Evolutionary conservation across 92 coral and sea anemone genomes (phyloP).

Genomic region (Siderastrea radians): DNA sequence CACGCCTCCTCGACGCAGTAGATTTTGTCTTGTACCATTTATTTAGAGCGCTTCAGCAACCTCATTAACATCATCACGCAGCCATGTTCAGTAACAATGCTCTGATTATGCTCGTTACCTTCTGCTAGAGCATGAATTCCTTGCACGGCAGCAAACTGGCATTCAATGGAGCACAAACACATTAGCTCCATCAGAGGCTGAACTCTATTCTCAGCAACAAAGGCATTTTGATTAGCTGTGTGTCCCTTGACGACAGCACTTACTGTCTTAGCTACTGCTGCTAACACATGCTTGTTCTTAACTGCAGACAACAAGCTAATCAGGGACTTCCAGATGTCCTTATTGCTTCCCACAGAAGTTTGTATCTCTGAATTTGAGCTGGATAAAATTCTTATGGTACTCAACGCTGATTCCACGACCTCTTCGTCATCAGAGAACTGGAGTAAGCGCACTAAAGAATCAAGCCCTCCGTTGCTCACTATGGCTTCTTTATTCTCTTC

Average conservation of each 20-base stretch:
- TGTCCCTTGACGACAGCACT: constrained; percentile 80
- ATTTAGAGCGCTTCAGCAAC: constrained; percentile 83
- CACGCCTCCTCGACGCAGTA: too few species aligned
- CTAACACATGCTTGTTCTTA: constrained; percentile 89
- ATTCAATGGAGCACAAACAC: constrained; percentile 79
- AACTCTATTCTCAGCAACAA: constrained; percentile 92
- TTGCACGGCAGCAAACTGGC: constrained; percentile 94
- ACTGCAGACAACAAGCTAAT: constrained; percentile 77
- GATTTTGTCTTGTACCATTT: too few species aligned
- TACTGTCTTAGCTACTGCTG: constrained; percentile 90
- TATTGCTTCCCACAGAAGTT: constrained; percentile 83
- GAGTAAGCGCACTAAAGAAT: constrained; percentile 75
- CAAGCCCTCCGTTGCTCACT: constrained; percentile 87
- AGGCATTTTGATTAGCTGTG: constrained; percentile 90
- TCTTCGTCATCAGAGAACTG: constrained; percentile 82
- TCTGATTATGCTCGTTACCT: constrained; percentile 87
- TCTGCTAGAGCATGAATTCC: constrained; percentile 89
- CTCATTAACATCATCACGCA: constrained; percentile 95
- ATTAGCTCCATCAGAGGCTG: constrained; percentile 84
- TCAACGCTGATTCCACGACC: constrained; percentile 80
- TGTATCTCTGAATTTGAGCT: constrained; percentile 84
- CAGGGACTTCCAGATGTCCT: constrained; percentile 80
- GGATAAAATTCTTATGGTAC: constrained; percentile 76
- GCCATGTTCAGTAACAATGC: constrained; percentile 86
- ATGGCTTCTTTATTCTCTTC: constrained; percentile 76